Base-by-base conservation (phyloP, 2,797 vertebrate species). In the Poeciliopsis infans region DNA sequence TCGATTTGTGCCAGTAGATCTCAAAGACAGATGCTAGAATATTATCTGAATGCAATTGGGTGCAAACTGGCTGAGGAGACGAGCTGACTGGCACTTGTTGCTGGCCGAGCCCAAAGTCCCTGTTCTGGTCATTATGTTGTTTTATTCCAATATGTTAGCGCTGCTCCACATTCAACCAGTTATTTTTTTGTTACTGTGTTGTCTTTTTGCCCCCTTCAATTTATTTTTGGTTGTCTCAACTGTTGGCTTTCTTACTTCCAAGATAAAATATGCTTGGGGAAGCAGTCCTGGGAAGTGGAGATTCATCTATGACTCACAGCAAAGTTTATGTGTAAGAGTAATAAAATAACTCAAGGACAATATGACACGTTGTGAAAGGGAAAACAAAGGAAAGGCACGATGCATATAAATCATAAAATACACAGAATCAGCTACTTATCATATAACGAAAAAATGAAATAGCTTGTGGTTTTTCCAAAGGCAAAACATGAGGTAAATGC, bases 1-100 rank as follows among this genome's bases (percentile, higher is more conserved):
- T 83, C 88, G 77, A 93, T 87, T 86, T 86, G 84, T 74, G 80
- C 72, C 10, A 47, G 81, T 77, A 88, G 89, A 90, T 84, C 82
- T 89, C 81, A 75, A 84, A 88, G 85, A 78, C 88, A 91, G 89
- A 93, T 91, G 89, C 86, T 78, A 36, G 77, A 84, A 87, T 89
- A 86, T 90, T 45, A 85, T 87, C 80, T 87, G 73, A 89, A 90
- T 86, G 77, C 77, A 76, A 88, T 41, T 64, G 83, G 83, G 85
- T 86, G 80, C 76, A 74, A 82, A 76, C 79, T 82, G 86, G 82
- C 70, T 79, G 78, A 59, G 55, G 75, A 78, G 79, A 59, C 76
- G 23, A 78, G 79, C 82, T 55, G 66, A 75, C 76, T 86, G 86
- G 78, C 72, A 89, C 87, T 84, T 87, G 83, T 88, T 86, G 86